phyloP scores from a whole-genome alignment of 1,140 invertebrate species.

The Drosophila carrolli region DNA sequence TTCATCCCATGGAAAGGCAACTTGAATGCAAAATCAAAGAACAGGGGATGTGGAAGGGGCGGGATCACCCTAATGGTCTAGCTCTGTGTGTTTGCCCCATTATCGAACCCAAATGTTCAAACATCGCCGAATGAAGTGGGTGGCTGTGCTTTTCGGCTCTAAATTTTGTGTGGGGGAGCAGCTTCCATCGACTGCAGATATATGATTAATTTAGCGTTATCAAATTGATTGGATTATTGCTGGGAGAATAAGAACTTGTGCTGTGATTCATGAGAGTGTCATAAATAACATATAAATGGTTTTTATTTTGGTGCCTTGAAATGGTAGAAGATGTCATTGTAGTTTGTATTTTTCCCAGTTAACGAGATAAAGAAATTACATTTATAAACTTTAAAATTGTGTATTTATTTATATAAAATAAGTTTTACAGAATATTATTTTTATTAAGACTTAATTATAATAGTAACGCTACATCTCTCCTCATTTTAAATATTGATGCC shows the following conservation, averaged over 20 bases:
- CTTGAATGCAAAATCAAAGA: conserved; percentile 72
- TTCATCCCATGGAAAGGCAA: conserved; percentile 15
- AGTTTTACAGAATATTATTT: too few relatives aligned
- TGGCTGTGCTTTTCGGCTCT: conserved; percentile 16
- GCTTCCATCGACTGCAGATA: conserved; percentile 12
- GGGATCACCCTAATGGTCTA: conserved; percentile 37
- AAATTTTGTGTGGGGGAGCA: conserved; percentile 9
- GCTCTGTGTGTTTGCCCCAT: conserved; percentile 37
- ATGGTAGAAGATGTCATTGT: neutral
- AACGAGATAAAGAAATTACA: too few relatives aligned
- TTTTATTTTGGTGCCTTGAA: conserved; percentile 3
- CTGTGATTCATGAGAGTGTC: conserved; percentile 12
- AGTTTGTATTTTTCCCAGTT: too few relatives aligned
- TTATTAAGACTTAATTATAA: too few relatives aligned
- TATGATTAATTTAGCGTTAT: conserved; percentile 58
- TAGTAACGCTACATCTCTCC: too few relatives aligned
- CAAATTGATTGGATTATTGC: conserved; percentile 56
- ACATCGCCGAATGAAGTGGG: conserved; percentile 15
- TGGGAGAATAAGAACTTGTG: neutral
- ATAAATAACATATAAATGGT: conserved; percentile 8
- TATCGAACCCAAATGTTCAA: conserved; percentile 36
- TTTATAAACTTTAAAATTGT: too few relatives aligned
- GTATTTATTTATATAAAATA: too few relatives aligned
- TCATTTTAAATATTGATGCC: too few relatives aligned
- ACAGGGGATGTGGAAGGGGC: neutral